Base-by-base conservation (phyloP, 2,113 vertebrate genomes). In the Colaptes auratus region DNA sequence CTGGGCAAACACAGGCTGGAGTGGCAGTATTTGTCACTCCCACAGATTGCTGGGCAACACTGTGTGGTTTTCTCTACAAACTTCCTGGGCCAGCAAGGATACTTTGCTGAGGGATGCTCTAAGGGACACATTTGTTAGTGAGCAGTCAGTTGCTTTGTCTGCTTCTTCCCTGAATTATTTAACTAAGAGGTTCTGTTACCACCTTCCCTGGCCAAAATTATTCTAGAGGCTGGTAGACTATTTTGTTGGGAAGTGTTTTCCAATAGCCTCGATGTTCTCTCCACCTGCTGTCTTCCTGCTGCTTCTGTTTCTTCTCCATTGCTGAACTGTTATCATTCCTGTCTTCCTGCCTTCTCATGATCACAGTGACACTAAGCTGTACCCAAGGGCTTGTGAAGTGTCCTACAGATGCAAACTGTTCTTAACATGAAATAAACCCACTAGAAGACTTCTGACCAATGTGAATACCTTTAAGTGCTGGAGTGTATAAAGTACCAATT, bases 391-490 rank as follows among this genome's bases (percentile, higher is more conserved):
- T 30, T 67, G 5, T 48, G 35, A 87, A 66, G 10, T 9, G 7
- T 79, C 58, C 63, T 77, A 75, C 18, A 81, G 48, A 70, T 20
- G 50, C 18, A 86, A 76, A 64, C 24, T 86, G 15, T 46, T 90
- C 56, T 70, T 73, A 66, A 74, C 48, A 59, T 39, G 4, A 91
- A 91, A 69, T 8, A 83, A 80, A 77, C 25, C 33, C 48, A 66
- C 1, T 46, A 61, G 44, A 90, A 88, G 50, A 90, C 50, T 82
- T 76, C 89, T 77, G 84, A 83, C 58, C 89, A 89, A 33, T 30
- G 60, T 56, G 83, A 95, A 92, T 98, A 99, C 99, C 99, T 99
- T 99, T 99, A 89, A 99, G 97, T 72, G 99, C 98, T 9, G 98
- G 98, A 80, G 99, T 97, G 95, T 98, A 99, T 83, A 98, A 97